Evolutionary conservation across 2,797 vertebrate species (phyloP), one percentile per base, ranked within the genome.

Genomic region (Dendrocincla fuliginosa): DNA sequence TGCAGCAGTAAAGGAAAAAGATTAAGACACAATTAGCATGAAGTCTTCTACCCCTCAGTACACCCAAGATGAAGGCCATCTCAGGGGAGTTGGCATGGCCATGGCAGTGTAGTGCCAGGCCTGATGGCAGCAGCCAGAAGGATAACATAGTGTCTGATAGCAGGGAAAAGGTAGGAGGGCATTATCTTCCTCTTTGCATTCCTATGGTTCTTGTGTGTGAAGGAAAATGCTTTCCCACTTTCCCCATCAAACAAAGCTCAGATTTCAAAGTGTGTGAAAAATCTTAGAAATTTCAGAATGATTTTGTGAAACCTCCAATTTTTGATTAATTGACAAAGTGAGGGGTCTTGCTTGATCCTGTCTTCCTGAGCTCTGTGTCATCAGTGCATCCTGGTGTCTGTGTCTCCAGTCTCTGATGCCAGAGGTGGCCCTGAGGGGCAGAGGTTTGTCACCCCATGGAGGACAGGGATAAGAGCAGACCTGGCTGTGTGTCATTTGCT

Each of bases 381-480:
- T 25, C 46, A 32, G 49, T n/a, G 32, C 25, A 28, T 63, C 9
- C 39, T 27, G 25, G 12, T 52, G 22, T 47, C 63, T 59, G 22
- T 59, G 17, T n/a, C 33, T 70, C n/a, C 73, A 59, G 23, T 4
- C 28, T 32, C 6, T 4, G 35, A 11, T 27, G 47, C 19, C 55
- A 67, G 80, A 16, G 61, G 47, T 71, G 37, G 13, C 46, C 67
- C 65, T 64, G 60, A 35, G 76, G 35, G 20, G 6, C 44, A 84
- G 52, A 61, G 19, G 2, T 44, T 47, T 93, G 28, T 5, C 28
- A 12, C 24, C 18, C 6, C 28, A 2, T 0, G 0, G 17, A 44
- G 10, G 6, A 42, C 4, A 75, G 47, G 23, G 28, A 41, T 25
- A 47, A 41, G 30, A 59, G 20, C 3, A 20, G 9, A n/a, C 19